Evolutionary conservation across 23 tunicate species (phyloP).

Genomic region (Clavelina lepadiformis): DNA sequence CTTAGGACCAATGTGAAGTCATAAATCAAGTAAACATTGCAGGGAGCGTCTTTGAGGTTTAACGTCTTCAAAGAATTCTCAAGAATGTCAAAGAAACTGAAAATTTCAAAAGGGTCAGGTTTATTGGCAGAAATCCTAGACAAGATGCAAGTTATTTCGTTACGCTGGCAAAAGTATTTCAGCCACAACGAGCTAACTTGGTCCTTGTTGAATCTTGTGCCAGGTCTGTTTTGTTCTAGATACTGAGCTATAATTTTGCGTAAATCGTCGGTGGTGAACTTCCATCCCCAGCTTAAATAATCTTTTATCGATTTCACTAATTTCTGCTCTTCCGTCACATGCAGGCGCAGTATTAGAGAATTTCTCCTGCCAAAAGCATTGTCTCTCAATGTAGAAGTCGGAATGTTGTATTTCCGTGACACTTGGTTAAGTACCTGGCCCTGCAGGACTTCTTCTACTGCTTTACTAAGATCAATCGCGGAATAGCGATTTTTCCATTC

Average conservation of each 20-base stretch:
- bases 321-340: neutral
- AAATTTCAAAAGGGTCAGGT: conserved; percentile 20
- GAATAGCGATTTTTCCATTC: neutral
- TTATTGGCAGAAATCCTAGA: neutral
- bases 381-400: conserved; percentile 1
- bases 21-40: conserved; percentile 24
- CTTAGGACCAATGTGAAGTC: conserved; percentile 1
- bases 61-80: neutral
- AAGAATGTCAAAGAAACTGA: conserved; percentile 20
- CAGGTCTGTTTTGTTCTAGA: too few relatives aligned
- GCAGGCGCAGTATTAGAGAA: neutral
- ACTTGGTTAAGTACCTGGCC: neutral
- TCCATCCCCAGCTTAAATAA: conserved; percentile 9
- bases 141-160: conserved; percentile 1
- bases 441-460: conserved; percentile 15
- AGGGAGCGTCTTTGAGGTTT: conserved; percentile 16
- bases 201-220: neutral
- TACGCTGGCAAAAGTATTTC: conserved; percentile 16
- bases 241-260: neutral
- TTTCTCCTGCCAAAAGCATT: too few relatives aligned
- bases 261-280: neutral
- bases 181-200: conserved; percentile 14
- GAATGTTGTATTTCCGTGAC: conserved; percentile 17
- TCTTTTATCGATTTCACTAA: neutral
- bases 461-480: neutral